phyloP scores from a whole-genome alignment of 2,113 vertebrate genomes.

The Cyanistes caeruleus region DNA sequence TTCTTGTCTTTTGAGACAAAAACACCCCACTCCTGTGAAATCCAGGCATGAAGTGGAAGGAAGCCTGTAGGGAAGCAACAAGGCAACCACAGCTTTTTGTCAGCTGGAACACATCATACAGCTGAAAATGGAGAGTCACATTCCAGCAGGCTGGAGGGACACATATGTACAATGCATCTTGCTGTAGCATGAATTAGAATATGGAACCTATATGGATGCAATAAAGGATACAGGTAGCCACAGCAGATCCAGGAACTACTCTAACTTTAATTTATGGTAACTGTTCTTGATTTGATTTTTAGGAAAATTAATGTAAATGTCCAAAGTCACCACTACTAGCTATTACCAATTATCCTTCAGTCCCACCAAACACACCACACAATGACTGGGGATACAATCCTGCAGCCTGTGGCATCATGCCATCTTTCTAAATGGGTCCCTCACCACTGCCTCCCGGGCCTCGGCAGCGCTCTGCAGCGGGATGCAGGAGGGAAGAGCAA shows the following conservation, averaged over 20 bases:
- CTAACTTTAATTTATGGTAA: background rate
- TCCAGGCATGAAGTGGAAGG: background rate
- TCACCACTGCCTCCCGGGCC: background rate
- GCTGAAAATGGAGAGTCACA: background rate
- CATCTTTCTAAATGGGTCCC: fast-evolving
- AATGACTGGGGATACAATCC: fast-evolving
- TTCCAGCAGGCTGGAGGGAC: background rate
- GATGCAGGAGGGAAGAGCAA: fast-evolving
- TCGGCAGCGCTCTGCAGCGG: fast-evolving
- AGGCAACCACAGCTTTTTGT: background rate
- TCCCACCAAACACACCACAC: background rate
- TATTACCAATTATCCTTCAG: background rate
- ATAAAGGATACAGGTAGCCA: background rate
- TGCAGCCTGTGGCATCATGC: fast-evolving
- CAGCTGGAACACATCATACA: background rate
- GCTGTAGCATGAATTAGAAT: background rate
- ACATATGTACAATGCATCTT: background rate
- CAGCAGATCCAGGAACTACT: background rate
- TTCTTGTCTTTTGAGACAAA: constrained; percentile 27
- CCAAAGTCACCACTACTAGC: background rate
- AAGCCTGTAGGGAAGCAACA: background rate
- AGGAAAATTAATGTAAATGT: background rate
- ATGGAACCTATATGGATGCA: background rate
- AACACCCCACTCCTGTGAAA: constrained; percentile 17
- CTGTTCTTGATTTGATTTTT: background rate